These are phyloP conservation scores for Setophaga coronata DNA, from an alignment of 2,113 vertebrate species.

Conservation along the genomic window DNA sequence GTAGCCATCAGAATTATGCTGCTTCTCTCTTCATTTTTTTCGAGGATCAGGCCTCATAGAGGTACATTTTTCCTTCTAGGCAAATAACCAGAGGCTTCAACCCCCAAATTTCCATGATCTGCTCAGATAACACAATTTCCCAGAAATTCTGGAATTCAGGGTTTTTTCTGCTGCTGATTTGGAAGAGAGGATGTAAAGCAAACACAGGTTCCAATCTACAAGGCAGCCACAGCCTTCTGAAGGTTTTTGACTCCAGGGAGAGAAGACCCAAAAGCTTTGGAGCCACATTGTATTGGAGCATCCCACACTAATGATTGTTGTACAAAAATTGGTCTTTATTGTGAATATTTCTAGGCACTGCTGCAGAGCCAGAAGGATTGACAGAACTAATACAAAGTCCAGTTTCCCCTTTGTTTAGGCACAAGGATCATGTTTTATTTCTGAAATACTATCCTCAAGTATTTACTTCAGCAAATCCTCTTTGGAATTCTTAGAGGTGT, in stretches of 20 bases:
- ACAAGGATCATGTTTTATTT: neutral
- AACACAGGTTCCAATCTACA: neutral
- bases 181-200: neutral
- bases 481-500: neutral
- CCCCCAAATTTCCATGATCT: neutral
- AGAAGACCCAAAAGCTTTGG: neutral
- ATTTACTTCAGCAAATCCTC: neutral
- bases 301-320: neutral
- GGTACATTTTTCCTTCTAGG: neutral
- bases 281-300: neutral
- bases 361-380: neutral
- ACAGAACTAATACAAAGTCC: neutral
- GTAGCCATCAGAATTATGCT: neutral
- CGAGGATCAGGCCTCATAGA: neutral
- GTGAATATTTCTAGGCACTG: neutral
- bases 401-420: neutral
- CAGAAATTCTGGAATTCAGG: neutral
- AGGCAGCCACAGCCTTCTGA: neutral
- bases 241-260: neutral
- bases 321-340: neutral
- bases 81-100: neutral
- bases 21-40: neutral
- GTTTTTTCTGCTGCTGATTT: neutral
- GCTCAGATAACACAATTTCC: accelerated
- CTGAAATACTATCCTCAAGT: neutral